phyloP scores from a whole-genome alignment of 2,888 invertebrate genomes.

The Eumerus sabulonum region DNA sequence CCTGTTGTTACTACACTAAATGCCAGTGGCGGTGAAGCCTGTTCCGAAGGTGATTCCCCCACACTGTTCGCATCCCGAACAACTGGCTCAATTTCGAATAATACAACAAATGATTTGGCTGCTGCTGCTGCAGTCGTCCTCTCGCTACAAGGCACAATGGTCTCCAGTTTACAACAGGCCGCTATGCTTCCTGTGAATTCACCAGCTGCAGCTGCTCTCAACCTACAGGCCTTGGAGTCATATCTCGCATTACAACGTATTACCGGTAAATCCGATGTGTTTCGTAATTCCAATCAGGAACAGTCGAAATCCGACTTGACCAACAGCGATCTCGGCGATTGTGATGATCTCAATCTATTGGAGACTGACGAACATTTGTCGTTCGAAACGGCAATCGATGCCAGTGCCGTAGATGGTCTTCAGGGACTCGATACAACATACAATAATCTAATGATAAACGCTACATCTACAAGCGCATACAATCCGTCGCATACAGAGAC shows the following conservation, averaged over 20 bases:
- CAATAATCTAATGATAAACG: constrained; percentile 85
- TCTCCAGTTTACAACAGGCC: constrained; percentile 90
- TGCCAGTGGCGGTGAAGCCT: constrained; percentile 59
- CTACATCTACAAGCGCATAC: constrained; percentile 78
- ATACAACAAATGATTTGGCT: constrained; percentile 81
- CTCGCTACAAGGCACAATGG: constrained; percentile 90
- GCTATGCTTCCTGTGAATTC: constrained; percentile 90
- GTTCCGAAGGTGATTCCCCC: constrained; percentile 51
- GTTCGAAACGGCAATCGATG: constrained; percentile 80
- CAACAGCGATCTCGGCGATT: constrained; percentile 83
- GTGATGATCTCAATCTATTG: constrained; percentile 85
- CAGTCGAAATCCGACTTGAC: constrained; percentile 74
- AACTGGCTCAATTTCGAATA: constrained; percentile 54
- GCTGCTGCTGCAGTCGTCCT: constrained; percentile 85
- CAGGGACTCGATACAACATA: constrained; percentile 82
- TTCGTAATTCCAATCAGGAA: constrained; percentile 82
- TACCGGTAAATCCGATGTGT: constrained; percentile 85
- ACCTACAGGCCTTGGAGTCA: constrained; percentile 91
- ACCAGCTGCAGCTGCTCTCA: constrained; percentile 90
- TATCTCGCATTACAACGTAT: constrained; percentile 90
- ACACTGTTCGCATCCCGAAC: constrained; percentile 49
- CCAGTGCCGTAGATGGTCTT: constrained; percentile 75
- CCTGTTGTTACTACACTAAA: constrained; percentile 43
- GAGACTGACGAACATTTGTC: constrained; percentile 88
- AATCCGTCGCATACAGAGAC: constrained; percentile 70